phyloP scores from a whole-genome alignment of 2,113 vertebrate species.

The Notarius quadriscutis region DNA sequence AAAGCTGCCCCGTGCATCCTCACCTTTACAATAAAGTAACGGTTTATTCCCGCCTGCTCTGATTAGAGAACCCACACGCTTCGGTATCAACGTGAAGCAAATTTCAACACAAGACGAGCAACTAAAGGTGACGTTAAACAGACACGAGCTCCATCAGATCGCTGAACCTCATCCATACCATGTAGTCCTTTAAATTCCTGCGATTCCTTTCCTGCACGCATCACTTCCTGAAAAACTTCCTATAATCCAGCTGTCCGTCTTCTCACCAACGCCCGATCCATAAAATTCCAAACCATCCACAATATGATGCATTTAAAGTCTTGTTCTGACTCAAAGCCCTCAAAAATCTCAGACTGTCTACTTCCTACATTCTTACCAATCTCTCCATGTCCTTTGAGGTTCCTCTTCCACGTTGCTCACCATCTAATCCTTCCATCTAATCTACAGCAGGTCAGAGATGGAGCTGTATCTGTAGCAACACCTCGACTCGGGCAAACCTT shows the following conservation, averaged over 20 bases:
- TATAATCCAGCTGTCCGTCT: neutral
- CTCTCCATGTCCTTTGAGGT: neutral
- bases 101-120: neutral
- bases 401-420: neutral
- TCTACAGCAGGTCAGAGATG: neutral
- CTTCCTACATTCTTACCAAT: neutral
- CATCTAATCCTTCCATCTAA: neutral
- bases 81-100: constrained; percentile 14
- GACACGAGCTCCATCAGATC: neutral
- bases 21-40: neutral
- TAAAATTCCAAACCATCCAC: neutral
- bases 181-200: neutral
- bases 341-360: neutral
- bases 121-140: neutral
- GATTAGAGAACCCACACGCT: neutral
- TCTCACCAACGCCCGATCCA: neutral
- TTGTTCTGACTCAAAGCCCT: neutral
- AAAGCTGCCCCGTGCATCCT: no score
- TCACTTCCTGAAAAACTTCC: neutral
- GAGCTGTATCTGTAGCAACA: neutral
- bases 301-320: neutral
- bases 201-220: neutral
- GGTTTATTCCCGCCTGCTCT: neutral
- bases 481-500: no score
- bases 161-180: neutral